A percentile compares a stretch with the other conserved stretches of the same genome.
phyloP scores from a whole-genome alignment of 1,140 invertebrate species.

The Prorops nasuta region DNA sequence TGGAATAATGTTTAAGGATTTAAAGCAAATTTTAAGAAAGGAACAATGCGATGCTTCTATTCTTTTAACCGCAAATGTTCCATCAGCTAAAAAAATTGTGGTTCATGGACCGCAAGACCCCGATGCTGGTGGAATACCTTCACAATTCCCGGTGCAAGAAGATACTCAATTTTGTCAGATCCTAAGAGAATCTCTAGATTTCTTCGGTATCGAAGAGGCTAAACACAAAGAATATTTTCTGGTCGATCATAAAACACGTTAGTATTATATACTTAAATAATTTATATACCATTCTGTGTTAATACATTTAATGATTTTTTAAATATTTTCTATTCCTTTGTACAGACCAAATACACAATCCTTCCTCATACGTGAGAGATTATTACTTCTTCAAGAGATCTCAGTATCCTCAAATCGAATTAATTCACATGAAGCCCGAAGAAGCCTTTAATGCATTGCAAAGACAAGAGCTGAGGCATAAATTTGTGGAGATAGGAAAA shows the following conservation, averaged over 20 bases:
- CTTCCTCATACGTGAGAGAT: conserved; percentile 91
- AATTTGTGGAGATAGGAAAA: conserved; percentile 98
- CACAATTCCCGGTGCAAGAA: conserved; percentile 97
- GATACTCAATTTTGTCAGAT: conserved; percentile 98
- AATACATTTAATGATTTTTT: conserved; percentile 3
- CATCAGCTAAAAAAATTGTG: conserved; percentile 98
- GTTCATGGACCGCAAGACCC: conserved; percentile 91
- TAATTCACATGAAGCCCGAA: conserved; percentile 92
- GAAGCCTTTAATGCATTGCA: conserved; percentile 91
- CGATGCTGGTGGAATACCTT: conserved; percentile 92
- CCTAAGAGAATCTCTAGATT: conserved; percentile 92
- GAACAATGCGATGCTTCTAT: conserved; percentile 99
- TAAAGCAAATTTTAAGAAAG: conserved; percentile 97
- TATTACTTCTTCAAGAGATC: conserved; percentile 95
- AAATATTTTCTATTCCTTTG: conserved; percentile 1
- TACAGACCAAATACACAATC: conserved; percentile 91
- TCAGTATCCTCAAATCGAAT: conserved; percentile 93
- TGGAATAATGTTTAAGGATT: conserved; percentile 98
- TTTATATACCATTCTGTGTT: neutral
- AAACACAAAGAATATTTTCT: conserved; percentile 90
- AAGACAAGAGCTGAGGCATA: conserved; percentile 87
- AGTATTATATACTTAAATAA: conserved; percentile 46
- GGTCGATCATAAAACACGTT: conserved; percentile 97
- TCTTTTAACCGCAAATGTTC: conserved; percentile 96
- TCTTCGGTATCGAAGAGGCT: conserved; percentile 93